Evolutionary conservation across 2,113 vertebrate genomes (phyloP), one percentile per base, ranked within the genome.

Genomic region (Passer domesticus): DNA sequence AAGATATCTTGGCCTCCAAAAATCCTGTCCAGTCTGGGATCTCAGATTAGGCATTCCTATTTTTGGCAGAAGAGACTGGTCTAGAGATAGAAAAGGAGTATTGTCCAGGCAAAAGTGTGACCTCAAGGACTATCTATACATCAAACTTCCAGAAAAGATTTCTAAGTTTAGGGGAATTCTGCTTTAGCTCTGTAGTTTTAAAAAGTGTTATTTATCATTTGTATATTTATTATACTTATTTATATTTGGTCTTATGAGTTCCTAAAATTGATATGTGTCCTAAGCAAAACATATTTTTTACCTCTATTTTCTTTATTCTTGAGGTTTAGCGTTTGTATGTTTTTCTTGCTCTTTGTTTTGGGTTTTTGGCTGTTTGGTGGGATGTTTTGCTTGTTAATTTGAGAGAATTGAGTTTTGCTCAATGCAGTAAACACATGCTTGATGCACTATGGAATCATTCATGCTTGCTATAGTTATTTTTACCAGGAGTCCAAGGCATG

Each of bases 251-350:
- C 15, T 30, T 58, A 35, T 15, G 9, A 55, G 78, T 55, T 70
- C 13, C 30, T 63, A 35, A 58, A 84, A 53, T 41, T 66, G 8
- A 5, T 62, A 1, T 30, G 10, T 79, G 39, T 79, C 23, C 13
- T 39, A 50, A 60, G 8, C 28, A 56, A 39, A 68, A 55, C 1
- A 2, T 35, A n/a, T 46, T 68, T 90, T 63, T 63, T 67, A 4
- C 9, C 15, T 83, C 22, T 86, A 4, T 73, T 72, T 75, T 63
- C 47, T 49, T 60, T 78, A 67, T 39, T 79, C 6, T 50, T 80
- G 21, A 23, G 3, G 3, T 66, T 79, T 60, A 79, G 18, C 1
- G 0, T 3, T 59, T 39, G 7, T 5, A 28, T 20, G 1, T 15
- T 89, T 83, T 56, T 91, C 12, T 50, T 80, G 5, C 9, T 83